Percentiles rank a stretch among this genome's conserved stretches.
Evolutionary conservation across 2,797 vertebrate genomes (phyloP).

Genomic region (Distichodus sexfasciatus): DNA sequence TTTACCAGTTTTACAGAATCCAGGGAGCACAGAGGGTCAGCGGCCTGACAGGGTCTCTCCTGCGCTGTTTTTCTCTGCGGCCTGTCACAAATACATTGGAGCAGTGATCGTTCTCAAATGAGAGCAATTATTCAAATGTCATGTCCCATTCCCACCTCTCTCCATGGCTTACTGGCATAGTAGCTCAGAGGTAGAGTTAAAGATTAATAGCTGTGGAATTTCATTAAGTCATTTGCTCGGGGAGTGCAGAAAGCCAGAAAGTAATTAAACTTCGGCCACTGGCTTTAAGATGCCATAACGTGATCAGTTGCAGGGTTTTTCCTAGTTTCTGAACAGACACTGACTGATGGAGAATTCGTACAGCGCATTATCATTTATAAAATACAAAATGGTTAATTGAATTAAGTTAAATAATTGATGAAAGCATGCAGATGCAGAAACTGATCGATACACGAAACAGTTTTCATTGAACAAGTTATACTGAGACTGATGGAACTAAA

Average conservation of each 20-base stretch:
- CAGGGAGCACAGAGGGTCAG: conserved; percentile 52
- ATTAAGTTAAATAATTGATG: conserved; percentile 26
- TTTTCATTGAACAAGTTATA: neutral
- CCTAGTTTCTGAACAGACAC: neutral
- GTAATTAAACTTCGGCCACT: conserved; percentile 54
- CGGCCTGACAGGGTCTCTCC: conserved; percentile 42
- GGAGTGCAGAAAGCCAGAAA: conserved; percentile 56
- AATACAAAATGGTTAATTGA: conserved; percentile 2
- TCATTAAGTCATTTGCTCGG: conserved; percentile 63
- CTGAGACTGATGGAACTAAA: neutral
- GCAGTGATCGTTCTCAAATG: conserved; percentile 70
- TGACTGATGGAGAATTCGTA: neutral
- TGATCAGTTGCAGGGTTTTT: neutral
- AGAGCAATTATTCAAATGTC: conserved; percentile 78
- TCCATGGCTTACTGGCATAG: conserved; percentile 63
- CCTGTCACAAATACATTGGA: conserved; percentile 63
- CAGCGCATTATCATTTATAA: neutral
- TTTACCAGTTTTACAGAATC: conserved; percentile 40
- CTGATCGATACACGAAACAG: conserved; percentile 7
- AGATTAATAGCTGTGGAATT: conserved; percentile 69
- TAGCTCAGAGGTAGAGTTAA: conserved; percentile 67
- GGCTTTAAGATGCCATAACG: conserved; percentile 42
- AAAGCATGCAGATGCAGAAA: conserved; percentile 12
- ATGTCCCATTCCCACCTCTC: conserved; percentile 61
- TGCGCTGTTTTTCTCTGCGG: conserved; percentile 56